phyloP scores from a whole-genome alignment of 2,113 vertebrate species.

The Rana temporaria region DNA sequence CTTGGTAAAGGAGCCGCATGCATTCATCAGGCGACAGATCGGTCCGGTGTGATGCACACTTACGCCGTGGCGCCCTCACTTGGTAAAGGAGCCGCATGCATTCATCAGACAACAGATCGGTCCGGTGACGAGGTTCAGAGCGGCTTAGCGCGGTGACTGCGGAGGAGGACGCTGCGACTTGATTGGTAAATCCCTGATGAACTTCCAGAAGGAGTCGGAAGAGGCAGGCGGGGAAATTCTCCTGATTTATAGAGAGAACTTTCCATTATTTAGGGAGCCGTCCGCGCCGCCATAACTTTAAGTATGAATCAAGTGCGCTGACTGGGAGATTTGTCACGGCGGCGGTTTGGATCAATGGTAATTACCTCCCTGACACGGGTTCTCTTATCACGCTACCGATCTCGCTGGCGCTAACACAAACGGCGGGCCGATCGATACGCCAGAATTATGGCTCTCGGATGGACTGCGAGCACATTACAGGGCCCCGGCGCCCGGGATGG shows the following conservation, averaged over 20 bases:
- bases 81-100: too few relatives aligned
- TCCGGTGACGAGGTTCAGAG: too few relatives aligned
- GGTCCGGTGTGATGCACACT: too few relatives aligned
- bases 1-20: too few relatives aligned
- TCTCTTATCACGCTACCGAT: slow-evolving; percentile 98
- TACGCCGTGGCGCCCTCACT: rapidly evolving
- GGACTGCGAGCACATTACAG: slow-evolving; percentile 87
- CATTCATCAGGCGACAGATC: too few relatives aligned
- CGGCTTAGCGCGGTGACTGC: not conserved
- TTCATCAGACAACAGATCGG: too few relatives aligned
- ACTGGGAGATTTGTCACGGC: slow-evolving; percentile 88
- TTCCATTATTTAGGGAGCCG: slow-evolving; percentile 76
- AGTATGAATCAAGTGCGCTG: slow-evolving; percentile 88
- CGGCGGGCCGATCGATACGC: slow-evolving; percentile 88
- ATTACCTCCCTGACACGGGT: slow-evolving; percentile 97
- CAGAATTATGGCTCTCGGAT: slow-evolving; percentile 89
- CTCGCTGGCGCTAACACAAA: slow-evolving; percentile 83
- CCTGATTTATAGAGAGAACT: slow-evolving; percentile 73
- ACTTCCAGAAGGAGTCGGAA: slow-evolving; percentile 63
- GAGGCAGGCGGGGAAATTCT: slow-evolving; percentile 50
- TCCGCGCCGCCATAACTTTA: slow-evolving; percentile 74
- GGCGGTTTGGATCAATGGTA: slow-evolving; percentile 92
- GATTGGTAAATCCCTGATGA: slow-evolving; percentile 70
- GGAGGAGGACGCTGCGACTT: slow-evolving; percentile 31
- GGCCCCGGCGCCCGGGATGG: slow-evolving; percentile 68